Base-by-base conservation (phyloP, 2,888 invertebrate species). In the Mayetiola destructor region DNA sequence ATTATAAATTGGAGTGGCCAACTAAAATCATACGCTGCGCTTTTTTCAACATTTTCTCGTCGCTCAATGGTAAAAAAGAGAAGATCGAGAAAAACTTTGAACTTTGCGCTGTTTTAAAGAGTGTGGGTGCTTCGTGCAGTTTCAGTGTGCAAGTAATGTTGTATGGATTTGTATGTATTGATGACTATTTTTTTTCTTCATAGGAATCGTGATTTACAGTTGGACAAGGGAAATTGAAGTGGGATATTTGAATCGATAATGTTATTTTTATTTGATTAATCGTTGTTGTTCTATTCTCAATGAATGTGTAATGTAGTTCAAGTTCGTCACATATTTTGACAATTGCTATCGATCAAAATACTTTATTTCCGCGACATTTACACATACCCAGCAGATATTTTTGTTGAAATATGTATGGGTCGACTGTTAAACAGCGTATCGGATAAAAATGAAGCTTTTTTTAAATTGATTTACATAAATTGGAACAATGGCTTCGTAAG, bases 1-100 rank as follows among this genome's bases (percentile, higher is more conserved):
- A n/a, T n/a, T n/a, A n/a, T 32, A 27, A 48, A 16, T 48, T 48
- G 48, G 48, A 48, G 48, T 48, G 48, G 48, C 48, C 48, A 48
- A 48, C 16, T 27, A n/a, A 27, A 27, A 14, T 32, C 32, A 12
- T 12, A 9, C 6, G 32, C 12, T 32, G 6, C 12, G 32, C 32
- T 32, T 32, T 12, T 32, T 32, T 9, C 12, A 9, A 9, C 12
- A 32, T 32, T 8, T 9, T 12, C 6, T 32, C 6, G 6, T 32
- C 6, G 8, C 6, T 32, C 32, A 48, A 16, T 39, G 18, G 20
- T 18, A 21, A 23, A 12, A 12, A 42, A 42, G 23, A 42, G 14
- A 12, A 42, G 14, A 23, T 12, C 4, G 23, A 42, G 5, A 23
- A 42, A 10, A 42, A n/a, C 16, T 14, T 40, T 40, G 21, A 3